Evolutionary conservation across 2,113 vertebrate species (phyloP).

Genomic region (Macheiramphus alcinus): DNA sequence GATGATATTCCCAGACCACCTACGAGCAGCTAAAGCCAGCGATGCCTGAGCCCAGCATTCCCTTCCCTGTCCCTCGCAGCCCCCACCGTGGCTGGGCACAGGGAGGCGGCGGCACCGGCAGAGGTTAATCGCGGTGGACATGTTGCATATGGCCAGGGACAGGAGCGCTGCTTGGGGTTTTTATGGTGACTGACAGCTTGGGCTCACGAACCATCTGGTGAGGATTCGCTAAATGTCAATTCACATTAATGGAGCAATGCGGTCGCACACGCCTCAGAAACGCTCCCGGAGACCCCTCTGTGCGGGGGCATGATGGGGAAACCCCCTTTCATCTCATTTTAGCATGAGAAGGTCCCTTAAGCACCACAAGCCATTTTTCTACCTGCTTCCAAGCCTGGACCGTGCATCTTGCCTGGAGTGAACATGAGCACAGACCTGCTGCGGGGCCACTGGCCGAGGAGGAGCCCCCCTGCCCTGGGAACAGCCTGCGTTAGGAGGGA

Average conservation of each 20-base stretch:
- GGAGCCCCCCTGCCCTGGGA: rapidly evolving
- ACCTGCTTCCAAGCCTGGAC: background rate
- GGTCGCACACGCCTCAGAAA: background rate
- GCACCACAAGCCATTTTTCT: background rate
- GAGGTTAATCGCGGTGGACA: slow-evolving; percentile 37
- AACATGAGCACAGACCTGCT: background rate
- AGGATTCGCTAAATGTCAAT: background rate
- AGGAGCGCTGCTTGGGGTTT: background rate
- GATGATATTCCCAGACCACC: background rate
- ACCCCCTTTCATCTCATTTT: background rate
- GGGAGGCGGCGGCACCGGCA: rapidly evolving
- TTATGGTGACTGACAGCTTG: background rate
- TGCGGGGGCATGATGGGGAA: rapidly evolving
- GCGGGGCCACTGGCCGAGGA: rapidly evolving
- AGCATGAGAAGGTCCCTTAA: background rate
- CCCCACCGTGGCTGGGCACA: rapidly evolving
- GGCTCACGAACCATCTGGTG: slow-evolving; percentile 58
- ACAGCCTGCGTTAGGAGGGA: rapidly evolving
- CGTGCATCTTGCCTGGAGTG: rapidly evolving
- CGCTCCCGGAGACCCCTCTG: background rate
- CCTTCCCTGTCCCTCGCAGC: background rate
- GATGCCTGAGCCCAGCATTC: background rate
- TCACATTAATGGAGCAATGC: background rate
- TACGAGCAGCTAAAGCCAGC: background rate
- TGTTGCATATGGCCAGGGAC: background rate